A percentile compares a stretch with the other conserved stretches of the same genome.
Evolutionary conservation across 2,113 vertebrate species (phyloP).

Genomic region (Scatophagus argus): DNA sequence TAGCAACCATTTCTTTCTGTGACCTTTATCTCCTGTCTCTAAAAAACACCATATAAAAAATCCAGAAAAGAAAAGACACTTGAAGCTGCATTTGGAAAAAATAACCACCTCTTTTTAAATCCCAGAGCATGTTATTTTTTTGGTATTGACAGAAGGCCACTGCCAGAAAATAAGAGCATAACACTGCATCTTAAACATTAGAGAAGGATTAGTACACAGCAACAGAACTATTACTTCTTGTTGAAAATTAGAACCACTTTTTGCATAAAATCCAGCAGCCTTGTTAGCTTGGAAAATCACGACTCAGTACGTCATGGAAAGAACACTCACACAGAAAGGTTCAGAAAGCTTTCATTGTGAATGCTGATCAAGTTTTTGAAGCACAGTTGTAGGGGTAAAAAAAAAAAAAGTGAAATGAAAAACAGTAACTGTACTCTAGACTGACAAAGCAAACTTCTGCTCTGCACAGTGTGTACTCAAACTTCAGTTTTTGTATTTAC

Average conservation of each 20-base stretch:
- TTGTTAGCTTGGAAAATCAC: background rate
- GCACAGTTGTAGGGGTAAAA: background rate
- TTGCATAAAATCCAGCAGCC: background rate
- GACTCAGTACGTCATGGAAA: background rate
- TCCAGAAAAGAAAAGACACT: background rate
- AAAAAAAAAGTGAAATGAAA: background rate
- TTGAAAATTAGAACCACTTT: background rate
- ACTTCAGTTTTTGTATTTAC: constrained; percentile 2
- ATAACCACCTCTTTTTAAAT: constrained; percentile 1
- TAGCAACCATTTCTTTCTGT: background rate
- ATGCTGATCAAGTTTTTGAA: background rate
- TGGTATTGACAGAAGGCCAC: constrained; percentile 26
- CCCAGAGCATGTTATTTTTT: background rate
- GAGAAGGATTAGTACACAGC: background rate
- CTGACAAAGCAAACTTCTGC: background rate
- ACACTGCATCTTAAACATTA: constrained; percentile 1
- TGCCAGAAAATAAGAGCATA: background rate
- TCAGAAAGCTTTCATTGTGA: background rate
- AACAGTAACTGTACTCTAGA: background rate
- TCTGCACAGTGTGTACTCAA: background rate
- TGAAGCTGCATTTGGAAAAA: background rate
- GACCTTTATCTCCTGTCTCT: constrained; percentile 6
- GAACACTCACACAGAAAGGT: background rate
- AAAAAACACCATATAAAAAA: background rate
- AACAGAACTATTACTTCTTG: background rate